phyloP scores from a whole-genome alignment of 2,888 invertebrate genomes.

The Aspidiotus rigidus region DNA sequence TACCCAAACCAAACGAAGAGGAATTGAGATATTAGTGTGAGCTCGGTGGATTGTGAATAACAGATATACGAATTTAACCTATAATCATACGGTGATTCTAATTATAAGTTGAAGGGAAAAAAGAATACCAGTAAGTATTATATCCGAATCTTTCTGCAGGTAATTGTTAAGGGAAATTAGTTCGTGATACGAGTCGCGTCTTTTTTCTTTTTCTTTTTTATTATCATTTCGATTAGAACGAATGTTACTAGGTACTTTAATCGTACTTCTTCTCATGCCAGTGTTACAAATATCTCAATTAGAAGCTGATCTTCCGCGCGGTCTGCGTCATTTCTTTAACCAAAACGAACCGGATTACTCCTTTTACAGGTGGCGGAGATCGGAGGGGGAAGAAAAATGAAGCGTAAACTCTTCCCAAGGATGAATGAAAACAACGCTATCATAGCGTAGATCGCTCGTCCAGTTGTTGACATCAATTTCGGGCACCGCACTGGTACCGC shows the following conservation, averaged over 20 bases:
- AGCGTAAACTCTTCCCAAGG: conserved; percentile 12
- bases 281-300: conserved; percentile 10
- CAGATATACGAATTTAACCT: conserved; percentile 27
- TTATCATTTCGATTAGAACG: neutral
- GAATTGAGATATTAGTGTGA: conserved; percentile 31
- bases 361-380: conserved; percentile 4
- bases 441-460: too few relatives aligned
- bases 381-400: neutral
- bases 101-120: conserved; percentile 18
- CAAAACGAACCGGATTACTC: conserved; percentile 30
- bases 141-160: conserved; percentile 19
- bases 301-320: conserved; percentile 1
- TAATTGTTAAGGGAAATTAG: conserved; percentile 28
- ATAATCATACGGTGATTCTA: conserved; percentile 30
- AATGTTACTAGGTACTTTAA: neutral
- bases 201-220: neutral
- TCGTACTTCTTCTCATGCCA: neutral
- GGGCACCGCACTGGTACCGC: too few relatives aligned
- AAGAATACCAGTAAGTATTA: neutral
- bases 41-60: conserved; percentile 23
- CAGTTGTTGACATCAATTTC: too few relatives aligned
- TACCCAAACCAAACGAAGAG: conserved; percentile 22
- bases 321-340: conserved; percentile 15
- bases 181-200: conserved; percentile 29
- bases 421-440: neutral